Conservation (phyloP, 2,888 invertebrate species). For the Synergus gifuensis region DNA sequence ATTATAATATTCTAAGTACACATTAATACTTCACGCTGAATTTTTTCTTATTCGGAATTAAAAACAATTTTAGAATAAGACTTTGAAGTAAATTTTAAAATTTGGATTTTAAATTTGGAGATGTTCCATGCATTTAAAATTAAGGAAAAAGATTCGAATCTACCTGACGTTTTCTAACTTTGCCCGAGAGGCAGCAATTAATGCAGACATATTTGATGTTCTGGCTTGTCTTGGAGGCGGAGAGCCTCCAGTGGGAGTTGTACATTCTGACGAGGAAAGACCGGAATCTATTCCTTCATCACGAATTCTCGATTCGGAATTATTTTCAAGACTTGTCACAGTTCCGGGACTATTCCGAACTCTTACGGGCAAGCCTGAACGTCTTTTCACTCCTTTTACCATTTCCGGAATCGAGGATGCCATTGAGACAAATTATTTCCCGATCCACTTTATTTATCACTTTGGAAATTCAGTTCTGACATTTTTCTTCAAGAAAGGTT, state of each 20-base stretch:
- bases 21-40: no score
- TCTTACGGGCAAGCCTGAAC: slow-evolving; percentile 59
- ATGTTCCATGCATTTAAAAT: no score
- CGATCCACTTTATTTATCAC: background rate
- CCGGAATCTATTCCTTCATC: slow-evolving; percentile 74
- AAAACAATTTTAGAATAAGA: no score
- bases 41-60: no score
- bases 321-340: slow-evolving; percentile 43
- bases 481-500: background rate
- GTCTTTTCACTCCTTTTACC: slow-evolving; percentile 64
- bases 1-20: no score
- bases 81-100: no score
- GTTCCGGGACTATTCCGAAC: slow-evolving; percentile 50
- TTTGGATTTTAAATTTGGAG: no score
- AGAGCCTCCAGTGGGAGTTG: slow-evolving; percentile 74
- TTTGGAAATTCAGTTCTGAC: background rate
- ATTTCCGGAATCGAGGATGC: slow-evolving; percentile 60
- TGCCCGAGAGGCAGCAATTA: slow-evolving; percentile 64
- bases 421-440: background rate
- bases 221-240: slow-evolving; percentile 69
- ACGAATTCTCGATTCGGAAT: slow-evolving; percentile 47
- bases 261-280: slow-evolving; percentile 71
- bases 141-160: background rate
- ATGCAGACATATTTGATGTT: slow-evolving; percentile 57
- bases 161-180: slow-evolving; percentile 67